Evolutionary conservation across 2,888 invertebrate genomes (phyloP).

Genomic region (Acronicta aceris): DNA sequence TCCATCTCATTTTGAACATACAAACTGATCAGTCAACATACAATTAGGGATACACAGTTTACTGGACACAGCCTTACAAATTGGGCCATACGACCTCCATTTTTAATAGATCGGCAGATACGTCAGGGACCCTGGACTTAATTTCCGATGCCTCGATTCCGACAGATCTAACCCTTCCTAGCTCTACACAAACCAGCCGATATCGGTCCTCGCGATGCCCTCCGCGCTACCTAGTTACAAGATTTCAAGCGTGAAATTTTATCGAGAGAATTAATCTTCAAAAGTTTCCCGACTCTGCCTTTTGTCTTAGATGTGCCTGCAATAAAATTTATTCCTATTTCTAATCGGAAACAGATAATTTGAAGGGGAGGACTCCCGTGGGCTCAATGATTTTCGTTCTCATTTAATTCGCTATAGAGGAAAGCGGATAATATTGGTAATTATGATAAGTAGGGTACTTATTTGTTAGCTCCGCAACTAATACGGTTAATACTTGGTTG

Average conservation of each 20-base stretch:
- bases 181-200: conserved; percentile 65
- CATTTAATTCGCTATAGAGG: conserved; percentile 61
- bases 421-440: conserved; percentile 61
- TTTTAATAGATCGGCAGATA: too few species aligned
- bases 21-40: too few species aligned
- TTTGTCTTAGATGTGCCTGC: conserved; percentile 80
- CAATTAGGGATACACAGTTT: too few species aligned
- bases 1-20: too few species aligned
- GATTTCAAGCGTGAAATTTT: conserved; percentile 85
- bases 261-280: conserved; percentile 87
- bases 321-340: conserved; percentile 81
- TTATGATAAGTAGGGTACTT: conserved; percentile 50
- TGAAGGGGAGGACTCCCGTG: conserved; percentile 65
- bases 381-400: conserved; percentile 64
- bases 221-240: conserved; percentile 75
- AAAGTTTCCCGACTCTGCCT: conserved; percentile 77
- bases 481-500: conserved; percentile 14
- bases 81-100: too few species aligned
- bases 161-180: conserved; percentile 53
- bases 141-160: too few species aligned
- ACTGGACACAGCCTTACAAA: too few species aligned
- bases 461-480: conserved; percentile 43
- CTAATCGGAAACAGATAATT: conserved; percentile 82
- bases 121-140: too few species aligned
- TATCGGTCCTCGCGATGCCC: conserved; percentile 73